Evolutionary conservation across 2,888 invertebrate genomes (phyloP), one percentile per base, ranked within the genome.

Genomic region (Orthosia incerta): DNA sequence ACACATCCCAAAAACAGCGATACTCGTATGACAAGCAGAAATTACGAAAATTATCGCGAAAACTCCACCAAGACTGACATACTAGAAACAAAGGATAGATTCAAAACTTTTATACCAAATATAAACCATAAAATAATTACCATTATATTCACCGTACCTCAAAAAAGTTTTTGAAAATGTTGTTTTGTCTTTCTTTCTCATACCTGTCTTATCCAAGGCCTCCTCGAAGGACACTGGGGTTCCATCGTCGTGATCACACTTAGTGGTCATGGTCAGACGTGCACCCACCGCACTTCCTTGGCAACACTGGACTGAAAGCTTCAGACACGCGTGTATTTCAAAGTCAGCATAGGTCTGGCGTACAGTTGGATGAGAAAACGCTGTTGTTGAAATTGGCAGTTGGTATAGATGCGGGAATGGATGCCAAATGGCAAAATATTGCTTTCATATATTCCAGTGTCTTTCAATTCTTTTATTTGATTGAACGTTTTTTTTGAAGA

Each of bases 201-300:
- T 91, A 95, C 95, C 95, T 76, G 95, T 94, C 80, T 89, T 92
- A 46, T 94, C 91, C 70, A 95, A 87, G 0, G 95, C 94, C 61
- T 94, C 94, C 62, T 95, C 95, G 71, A 95, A 94, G 3, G 93
- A 88, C 50, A 90, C 89, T 0, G 88, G 82, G 4, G 76, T 83
- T 12, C 82, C 87, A 9, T 80, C 85, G 72, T 77, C 85, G 50
- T 82, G 76, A 55, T 76, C 84, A 71, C 53, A 59, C 62, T 81
- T 80, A 16, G 85, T 63, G 70, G 73, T 75, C 80, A 84, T 76
- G 23, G 55, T 63, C 50, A 80, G 59, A 80, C 87, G 85, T 85
- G 85, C 87, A 88, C 31, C 82, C 87, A 79, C 64, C 68, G 65
- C 82, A 85, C 79, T 79, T 77, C 70, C 87, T 76, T 74, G 82